phyloP scores from a whole-genome alignment of 2,797 vertebrate genomes.

The Sebastes minor region DNA sequence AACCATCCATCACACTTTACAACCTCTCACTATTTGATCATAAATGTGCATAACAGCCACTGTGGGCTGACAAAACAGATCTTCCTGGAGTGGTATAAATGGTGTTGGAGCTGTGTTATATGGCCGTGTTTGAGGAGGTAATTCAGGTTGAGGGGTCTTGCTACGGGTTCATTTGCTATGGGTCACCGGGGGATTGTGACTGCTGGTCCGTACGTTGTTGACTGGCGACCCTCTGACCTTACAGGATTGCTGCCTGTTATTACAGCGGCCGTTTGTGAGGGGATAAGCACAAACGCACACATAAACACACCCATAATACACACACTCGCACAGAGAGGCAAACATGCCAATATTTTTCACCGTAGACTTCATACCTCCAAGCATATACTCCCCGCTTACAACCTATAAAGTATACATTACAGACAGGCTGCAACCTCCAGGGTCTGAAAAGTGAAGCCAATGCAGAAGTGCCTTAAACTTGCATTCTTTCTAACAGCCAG shows the following conservation, averaged over 20 bases:
- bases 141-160: slow-evolving; percentile 67
- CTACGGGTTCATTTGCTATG: slow-evolving; percentile 60
- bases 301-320: slow-evolving; percentile 9
- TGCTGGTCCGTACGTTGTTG: slow-evolving; percentile 48
- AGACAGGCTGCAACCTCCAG: not conserved
- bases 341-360: not conserved
- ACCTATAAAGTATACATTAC: not conserved
- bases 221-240: slow-evolving; percentile 61
- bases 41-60: slow-evolving; percentile 62
- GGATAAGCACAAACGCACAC: slow-evolving; percentile 25
- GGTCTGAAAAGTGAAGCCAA: not conserved
- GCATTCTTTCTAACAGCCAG: not conserved
- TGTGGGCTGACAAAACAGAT: slow-evolving; percentile 43
- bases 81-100: slow-evolving; percentile 44
- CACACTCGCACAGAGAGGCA: not conserved
- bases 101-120: slow-evolving; percentile 61
- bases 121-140: slow-evolving; percentile 75
- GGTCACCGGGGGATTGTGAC: slow-evolving; percentile 64
- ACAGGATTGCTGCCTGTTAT: slow-evolving; percentile 65
- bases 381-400: not conserved
- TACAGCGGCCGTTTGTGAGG: slow-evolving; percentile 54
- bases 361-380: not conserved
- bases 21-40: slow-evolving; percentile 53
- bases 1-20: slow-evolving; percentile 58
- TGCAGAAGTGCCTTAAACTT: not conserved